These are phyloP conservation scores for Tetragonisca angustula DNA, from an alignment of 2,888 invertebrate species.

Conservation along the genomic window DNA sequence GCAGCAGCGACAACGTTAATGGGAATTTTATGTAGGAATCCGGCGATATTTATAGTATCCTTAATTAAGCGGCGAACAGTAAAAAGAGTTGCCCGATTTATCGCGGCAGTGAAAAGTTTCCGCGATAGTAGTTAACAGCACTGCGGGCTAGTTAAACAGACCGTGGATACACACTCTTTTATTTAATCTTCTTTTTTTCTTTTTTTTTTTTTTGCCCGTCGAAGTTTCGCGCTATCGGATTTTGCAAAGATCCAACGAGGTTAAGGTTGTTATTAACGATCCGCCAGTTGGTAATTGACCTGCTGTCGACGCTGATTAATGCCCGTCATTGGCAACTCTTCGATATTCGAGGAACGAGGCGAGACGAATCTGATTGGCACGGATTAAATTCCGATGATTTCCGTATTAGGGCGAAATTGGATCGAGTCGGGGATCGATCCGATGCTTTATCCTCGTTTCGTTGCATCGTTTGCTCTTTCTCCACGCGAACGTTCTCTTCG, in stretches of 20 bases:
- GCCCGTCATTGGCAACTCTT: slow-evolving; percentile 51
- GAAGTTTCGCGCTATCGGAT: slow-evolving; percentile 30
- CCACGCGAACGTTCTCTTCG: neutral
- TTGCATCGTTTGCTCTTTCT: neutral
- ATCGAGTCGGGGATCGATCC: neutral
- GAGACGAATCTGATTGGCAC: slow-evolving; percentile 43
- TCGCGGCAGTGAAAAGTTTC: slow-evolving; percentile 36
- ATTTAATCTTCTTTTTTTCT: slow-evolving; percentile 27
- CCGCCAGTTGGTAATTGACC: slow-evolving; percentile 66
- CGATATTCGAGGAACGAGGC: slow-evolving; percentile 49
- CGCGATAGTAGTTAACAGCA: neutral
- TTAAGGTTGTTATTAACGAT: slow-evolving; percentile 60
- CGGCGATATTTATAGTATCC: slow-evolving; percentile 1
- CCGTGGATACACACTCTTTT: slow-evolving; percentile 1
- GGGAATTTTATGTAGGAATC: slow-evolving; percentile 24
- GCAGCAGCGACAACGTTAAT: neutral
- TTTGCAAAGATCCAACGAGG: slow-evolving; percentile 34
- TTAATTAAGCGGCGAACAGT: neutral
- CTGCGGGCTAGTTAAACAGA: slow-evolving; percentile 25
- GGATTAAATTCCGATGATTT: slow-evolving; percentile 53
- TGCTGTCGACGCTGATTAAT: slow-evolving; percentile 68
- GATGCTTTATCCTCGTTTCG: neutral
- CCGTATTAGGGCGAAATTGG: slow-evolving; percentile 33
- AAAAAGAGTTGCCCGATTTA: slow-evolving; percentile 15
- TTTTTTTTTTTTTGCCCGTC: slow-evolving; percentile 10